These are phyloP conservation scores for Athene noctua DNA, from an alignment of 2,113 vertebrate genomes.

Conservation along the genomic window DNA sequence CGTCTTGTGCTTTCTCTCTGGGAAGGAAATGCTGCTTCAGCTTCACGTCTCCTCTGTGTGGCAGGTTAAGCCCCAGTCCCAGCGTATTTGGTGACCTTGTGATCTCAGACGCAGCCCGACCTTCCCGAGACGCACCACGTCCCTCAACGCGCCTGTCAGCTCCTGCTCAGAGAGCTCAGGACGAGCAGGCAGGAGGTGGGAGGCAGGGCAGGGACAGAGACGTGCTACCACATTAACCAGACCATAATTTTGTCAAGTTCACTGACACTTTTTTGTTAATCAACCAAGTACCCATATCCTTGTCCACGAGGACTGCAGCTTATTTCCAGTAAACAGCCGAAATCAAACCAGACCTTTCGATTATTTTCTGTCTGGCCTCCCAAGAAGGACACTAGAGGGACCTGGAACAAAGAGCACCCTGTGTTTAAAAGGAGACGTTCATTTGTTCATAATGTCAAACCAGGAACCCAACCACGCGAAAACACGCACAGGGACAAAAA, in stretches of 20 bases:
- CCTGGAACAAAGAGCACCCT: not conserved
- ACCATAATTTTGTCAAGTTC: not conserved
- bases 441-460: not conserved
- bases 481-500: not conserved
- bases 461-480: not conserved
- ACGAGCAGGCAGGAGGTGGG: fast-evolving
- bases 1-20: not conserved
- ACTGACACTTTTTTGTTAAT: not conserved
- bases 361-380: not conserved
- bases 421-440: not conserved
- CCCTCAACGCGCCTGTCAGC: fast-evolving
- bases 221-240: not conserved
- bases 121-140: not conserved
- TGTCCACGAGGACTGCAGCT: not conserved
- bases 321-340: not conserved
- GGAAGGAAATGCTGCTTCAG: not conserved
- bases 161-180: not conserved
- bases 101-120: not conserved
- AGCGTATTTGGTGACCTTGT: not conserved
- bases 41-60: not conserved
- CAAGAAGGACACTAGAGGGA: not conserved
- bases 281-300: not conserved
- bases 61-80: not conserved
- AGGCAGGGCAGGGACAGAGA: not conserved
- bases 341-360: not conserved